phyloP scores from a whole-genome alignment of 2,888 invertebrate species.

The Phragmatobia fuliginosa region DNA sequence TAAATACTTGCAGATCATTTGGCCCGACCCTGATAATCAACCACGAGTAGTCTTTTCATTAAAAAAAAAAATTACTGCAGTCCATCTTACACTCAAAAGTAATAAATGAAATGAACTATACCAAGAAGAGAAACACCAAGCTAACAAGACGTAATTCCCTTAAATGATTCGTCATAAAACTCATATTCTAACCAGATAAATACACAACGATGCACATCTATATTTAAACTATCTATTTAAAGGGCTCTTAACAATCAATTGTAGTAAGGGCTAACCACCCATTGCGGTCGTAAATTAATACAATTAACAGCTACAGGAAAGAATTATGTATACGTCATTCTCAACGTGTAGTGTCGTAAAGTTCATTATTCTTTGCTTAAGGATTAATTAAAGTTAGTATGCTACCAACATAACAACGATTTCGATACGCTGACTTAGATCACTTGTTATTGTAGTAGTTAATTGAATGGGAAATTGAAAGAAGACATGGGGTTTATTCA shows the following conservation, averaged over 20 bases:
- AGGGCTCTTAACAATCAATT: conserved; percentile 65
- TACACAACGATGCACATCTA: conserved; percentile 19
- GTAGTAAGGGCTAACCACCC: conserved; percentile 66
- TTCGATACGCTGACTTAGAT: conserved; percentile 33
- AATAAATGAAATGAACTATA: not conserved
- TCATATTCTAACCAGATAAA: conserved; percentile 3
- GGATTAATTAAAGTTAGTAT: conserved; percentile 46
- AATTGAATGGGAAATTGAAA: conserved; percentile 41
- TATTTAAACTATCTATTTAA: conserved; percentile 59
- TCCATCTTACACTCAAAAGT: no score
- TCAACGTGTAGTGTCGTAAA: conserved; percentile 56
- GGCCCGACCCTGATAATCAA: no score
- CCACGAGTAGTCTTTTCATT: no score
- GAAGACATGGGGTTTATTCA: conserved; percentile 39
- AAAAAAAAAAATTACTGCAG: not conserved
- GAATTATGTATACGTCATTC: conserved; percentile 43
- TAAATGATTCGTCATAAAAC: conserved; percentile 10
- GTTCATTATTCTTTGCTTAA: conserved; percentile 53
- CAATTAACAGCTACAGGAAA: conserved; percentile 65
- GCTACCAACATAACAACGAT: conserved; percentile 30
- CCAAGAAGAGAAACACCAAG: not conserved
- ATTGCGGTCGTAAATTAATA: conserved; percentile 75
- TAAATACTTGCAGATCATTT: no score
- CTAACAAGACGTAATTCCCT: conserved; percentile 16
- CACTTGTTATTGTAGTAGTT: conserved; percentile 45